Base-by-base conservation (phyloP, 64 coral and sea anemone genomes). In the Dendrophyllia cribrosa region DNA sequence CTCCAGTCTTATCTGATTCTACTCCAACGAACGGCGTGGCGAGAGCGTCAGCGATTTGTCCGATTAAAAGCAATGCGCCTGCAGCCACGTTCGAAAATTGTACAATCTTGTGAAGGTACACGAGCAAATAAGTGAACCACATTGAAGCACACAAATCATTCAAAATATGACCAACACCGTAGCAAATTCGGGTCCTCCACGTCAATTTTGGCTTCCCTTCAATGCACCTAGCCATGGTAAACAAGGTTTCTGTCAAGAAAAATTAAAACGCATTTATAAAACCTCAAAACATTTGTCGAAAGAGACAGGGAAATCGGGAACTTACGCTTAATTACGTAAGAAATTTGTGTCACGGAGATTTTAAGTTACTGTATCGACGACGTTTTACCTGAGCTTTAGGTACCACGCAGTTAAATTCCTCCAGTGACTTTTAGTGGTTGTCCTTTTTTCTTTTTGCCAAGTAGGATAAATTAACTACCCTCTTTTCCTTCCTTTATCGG, bases 111-210 rank as follows among this genome's bases (percentile, higher is more conserved):
- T 99, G 97, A 51, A 99, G 25, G 51, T 96, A 99, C 10, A 99
- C 76, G 0, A 99, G 77, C 19, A 99, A 49, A 59, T 99, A 99
- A 0, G 97, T 96, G 53, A 99, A 99, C 97, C 97, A 99, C 91
- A 99, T 95, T 21, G 94, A 96, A 9, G 97, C 97, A 72, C 97
- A 99, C 12, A 99, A 71, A 61, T 99, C 97, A 52, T 99, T 99
- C 16, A 99, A 70, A 59, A 99, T 86, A 79, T 99, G 97, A 21
- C 97, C 97, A 43, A 96, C 97, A 43, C 97, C 97, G 77, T 99
- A 99, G 59, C 94, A 99, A 47, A 99, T 77, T 91, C 61, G 16
- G 19, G 80, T 84, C 50, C 80, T 84, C 80, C 80, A 84, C 9
- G 80, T 68, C 6, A 84, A 19, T 50, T 84, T 84, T 23, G 17